A percentile compares a stretch with the other conserved stretches of the same genome.
phyloP scores from a whole-genome alignment of 2,113 vertebrate species.

The Haplochromis burtoni region DNA sequence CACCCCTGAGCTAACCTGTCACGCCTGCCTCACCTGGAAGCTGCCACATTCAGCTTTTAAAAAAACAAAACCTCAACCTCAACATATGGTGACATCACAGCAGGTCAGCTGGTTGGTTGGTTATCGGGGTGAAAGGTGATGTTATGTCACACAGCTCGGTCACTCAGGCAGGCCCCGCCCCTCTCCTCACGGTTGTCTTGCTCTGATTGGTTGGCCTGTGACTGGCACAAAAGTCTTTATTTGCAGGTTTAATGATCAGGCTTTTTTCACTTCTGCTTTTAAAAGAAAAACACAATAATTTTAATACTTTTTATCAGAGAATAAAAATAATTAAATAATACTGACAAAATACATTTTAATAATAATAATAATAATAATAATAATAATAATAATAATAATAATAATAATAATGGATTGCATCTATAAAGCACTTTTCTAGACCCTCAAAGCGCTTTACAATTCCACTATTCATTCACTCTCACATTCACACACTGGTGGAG shows the following conservation, averaged over 20 bases:
- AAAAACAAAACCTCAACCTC: background rate
- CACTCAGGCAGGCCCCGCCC: background rate
- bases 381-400: background rate
- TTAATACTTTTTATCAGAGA: background rate
- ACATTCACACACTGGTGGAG: background rate
- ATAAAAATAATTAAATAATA: background rate
- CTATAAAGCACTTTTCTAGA: background rate
- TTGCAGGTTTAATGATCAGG: background rate
- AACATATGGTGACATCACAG: background rate
- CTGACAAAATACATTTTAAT: background rate
- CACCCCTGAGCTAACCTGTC: background rate
- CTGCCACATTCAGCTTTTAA: background rate
- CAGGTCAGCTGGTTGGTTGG: background rate
- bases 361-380: background rate
- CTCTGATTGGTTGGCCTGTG: background rate
- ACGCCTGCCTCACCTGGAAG: background rate
- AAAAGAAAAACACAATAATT: background rate
- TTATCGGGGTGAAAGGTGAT: slow-evolving; percentile 3
- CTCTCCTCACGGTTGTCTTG: background rate
- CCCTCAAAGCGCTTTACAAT: background rate
- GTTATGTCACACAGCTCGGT: background rate
- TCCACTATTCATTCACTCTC: background rate
- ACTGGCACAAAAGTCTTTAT: background rate
- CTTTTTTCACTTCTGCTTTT: background rate
- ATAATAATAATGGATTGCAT: background rate